Percentiles rank a stretch among this genome's conserved stretches.
Evolutionary conservation across 1,140 invertebrate species (phyloP).

Genomic region (Acromyrmex echinatior): DNA sequence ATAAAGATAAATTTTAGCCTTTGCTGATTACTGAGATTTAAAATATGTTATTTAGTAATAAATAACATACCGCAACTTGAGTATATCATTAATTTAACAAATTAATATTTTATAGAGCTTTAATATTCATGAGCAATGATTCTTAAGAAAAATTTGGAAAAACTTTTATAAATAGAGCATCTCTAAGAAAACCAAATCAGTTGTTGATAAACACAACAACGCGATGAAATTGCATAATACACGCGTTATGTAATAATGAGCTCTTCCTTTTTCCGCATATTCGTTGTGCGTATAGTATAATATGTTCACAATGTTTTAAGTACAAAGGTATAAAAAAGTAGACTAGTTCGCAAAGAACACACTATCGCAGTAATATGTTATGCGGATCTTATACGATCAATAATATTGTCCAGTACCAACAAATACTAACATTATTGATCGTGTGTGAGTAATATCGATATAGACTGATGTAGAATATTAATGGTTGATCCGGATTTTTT

Average conservation of each 20-base stretch:
- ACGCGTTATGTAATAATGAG: conserved; percentile 64
- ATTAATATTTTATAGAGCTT: background rate
- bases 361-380: background rate
- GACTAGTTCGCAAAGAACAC: conserved; percentile 17
- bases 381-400: background rate
- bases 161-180: conserved; percentile 7
- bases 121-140: background rate
- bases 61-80: background rate
- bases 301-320: conserved; percentile 61
- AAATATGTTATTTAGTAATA: conserved; percentile 1
- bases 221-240: conserved; percentile 62
- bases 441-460: too few species aligned
- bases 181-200: conserved; percentile 59
- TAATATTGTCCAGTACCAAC: too few species aligned
- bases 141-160: background rate
- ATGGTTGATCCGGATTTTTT: too few species aligned
- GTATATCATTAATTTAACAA: background rate
- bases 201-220: conserved; percentile 69
- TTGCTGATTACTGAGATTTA: background rate
- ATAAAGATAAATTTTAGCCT: background rate
- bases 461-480: too few species aligned
- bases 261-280: conserved; percentile 27
- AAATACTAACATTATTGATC: too few species aligned
- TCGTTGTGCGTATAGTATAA: conserved; percentile 34
- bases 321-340: conserved; percentile 65